Conservation (phyloP, 2,888 invertebrate species). For the Eledone cirrhosa region DNA sequence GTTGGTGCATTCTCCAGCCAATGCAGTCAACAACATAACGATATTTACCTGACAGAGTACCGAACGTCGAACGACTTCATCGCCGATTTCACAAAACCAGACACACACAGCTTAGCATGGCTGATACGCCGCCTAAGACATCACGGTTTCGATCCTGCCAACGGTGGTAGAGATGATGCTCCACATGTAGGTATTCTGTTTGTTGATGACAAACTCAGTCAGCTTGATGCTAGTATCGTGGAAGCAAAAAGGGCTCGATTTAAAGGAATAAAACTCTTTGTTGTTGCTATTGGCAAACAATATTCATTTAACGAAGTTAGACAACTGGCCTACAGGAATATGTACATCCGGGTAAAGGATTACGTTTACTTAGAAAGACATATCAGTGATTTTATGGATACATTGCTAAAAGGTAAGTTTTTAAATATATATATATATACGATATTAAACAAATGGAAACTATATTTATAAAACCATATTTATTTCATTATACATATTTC, state of each 20-base stretch:
- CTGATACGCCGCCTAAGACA: constrained; percentile 4
- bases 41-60: constrained; percentile 16
- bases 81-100: background rate
- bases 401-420: constrained; percentile 16
- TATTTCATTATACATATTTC: background rate
- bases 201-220: background rate
- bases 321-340: background rate
- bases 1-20: constrained; percentile 21
- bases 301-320: background rate
- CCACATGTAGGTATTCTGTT: background rate
- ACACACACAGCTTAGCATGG: background rate
- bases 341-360: background rate
- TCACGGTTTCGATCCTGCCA: background rate
- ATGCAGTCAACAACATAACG: constrained; percentile 15
- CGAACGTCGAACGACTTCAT: background rate
- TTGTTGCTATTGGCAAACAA: background rate
- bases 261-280: constrained; percentile 8
- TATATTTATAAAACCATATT: too few relatives aligned
- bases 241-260: constrained; percentile 6
- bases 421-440: too few relatives aligned
- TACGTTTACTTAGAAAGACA: background rate
- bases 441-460: too few relatives aligned
- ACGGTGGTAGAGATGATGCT: background rate
- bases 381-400: constrained; percentile 21
- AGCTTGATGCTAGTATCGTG: background rate